These are phyloP conservation scores for Nilaparvata lugens DNA, from an alignment of 1,140 invertebrate species.

Conservation along the genomic window DNA sequence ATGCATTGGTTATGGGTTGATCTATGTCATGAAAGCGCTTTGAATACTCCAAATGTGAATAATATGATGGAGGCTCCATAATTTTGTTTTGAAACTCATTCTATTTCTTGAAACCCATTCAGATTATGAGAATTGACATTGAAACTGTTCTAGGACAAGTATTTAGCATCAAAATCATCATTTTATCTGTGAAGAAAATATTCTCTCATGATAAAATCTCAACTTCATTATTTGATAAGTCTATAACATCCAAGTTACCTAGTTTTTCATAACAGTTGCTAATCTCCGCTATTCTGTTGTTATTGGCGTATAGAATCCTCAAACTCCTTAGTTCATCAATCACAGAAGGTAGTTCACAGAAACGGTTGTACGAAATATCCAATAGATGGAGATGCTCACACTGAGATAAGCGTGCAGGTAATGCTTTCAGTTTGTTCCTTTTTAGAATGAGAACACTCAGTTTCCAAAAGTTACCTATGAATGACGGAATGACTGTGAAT, in stretches of 20 bases:
- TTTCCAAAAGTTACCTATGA: not conserved
- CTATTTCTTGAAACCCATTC: too few relatives aligned
- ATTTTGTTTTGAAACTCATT: too few relatives aligned
- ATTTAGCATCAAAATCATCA: too few relatives aligned
- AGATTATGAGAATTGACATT: too few relatives aligned
- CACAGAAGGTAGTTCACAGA: not conserved
- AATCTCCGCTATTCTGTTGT: not conserved
- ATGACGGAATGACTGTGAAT: not conserved
- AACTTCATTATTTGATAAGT: too few relatives aligned
- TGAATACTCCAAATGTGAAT: too few relatives aligned
- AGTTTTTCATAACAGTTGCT: not conserved
- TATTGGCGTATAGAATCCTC: not conserved
- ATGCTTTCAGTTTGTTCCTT: not conserved
- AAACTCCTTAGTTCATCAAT: not conserved
- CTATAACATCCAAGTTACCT: not conserved
- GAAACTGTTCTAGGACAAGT: too few relatives aligned
- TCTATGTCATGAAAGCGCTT: too few relatives aligned
- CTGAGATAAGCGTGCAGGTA: not conserved
- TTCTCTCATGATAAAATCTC: too few relatives aligned
- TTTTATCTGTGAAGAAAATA: too few relatives aligned
- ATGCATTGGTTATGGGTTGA: too few relatives aligned
- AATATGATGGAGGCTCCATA: too few relatives aligned
- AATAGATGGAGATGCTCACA: not conserved
- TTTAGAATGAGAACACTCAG: not conserved
- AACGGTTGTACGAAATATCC: not conserved